phyloP scores from a whole-genome alignment of 2,113 vertebrate genomes.

The Eonycteris spelaea region DNA sequence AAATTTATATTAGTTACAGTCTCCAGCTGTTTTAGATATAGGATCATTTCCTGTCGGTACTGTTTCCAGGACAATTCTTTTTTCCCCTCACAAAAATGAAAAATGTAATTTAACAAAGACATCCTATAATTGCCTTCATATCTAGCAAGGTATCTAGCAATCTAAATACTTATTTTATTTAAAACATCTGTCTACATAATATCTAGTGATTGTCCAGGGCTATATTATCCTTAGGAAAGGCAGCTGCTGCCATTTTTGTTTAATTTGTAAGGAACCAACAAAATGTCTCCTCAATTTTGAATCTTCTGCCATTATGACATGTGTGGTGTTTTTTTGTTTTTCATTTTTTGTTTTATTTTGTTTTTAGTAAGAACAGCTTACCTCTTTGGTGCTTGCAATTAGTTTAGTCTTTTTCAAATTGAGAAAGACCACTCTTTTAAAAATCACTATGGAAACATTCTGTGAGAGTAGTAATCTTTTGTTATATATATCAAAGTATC shows the following conservation, averaged over 20 bases:
- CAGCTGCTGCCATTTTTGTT: constrained; percentile 83
- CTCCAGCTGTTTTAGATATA: constrained; percentile 89
- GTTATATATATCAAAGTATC: constrained; percentile 15
- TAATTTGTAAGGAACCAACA: constrained; percentile 81
- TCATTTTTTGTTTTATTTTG: constrained; percentile 41
- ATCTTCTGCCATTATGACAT: constrained; percentile 73
- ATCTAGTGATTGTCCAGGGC: constrained; percentile 79
- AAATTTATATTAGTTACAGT: constrained; percentile 88
- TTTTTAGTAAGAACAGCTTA: constrained; percentile 74
- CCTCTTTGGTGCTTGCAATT: constrained; percentile 74
- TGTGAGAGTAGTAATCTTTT: constrained; percentile 49
- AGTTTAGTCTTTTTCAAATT: constrained; percentile 75
- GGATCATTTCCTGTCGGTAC: constrained; percentile 87
- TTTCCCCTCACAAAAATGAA: constrained; percentile 81
- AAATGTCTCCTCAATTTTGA: constrained; percentile 80
- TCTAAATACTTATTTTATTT: constrained; percentile 87
- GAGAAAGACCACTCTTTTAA: constrained; percentile 47
- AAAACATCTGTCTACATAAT: constrained; percentile 87
- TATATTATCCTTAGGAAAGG: constrained; percentile 80
- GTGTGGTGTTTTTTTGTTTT: constrained; percentile 50
- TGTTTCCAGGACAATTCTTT: constrained; percentile 83
- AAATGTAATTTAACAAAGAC: constrained; percentile 87
- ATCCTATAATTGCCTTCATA: constrained; percentile 87
- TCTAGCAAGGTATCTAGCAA: constrained; percentile 86
- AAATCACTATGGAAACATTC: constrained; percentile 69